Evolutionary conservation across 2,797 vertebrate genomes (phyloP).

Genomic region (Eulemur mongoz): DNA sequence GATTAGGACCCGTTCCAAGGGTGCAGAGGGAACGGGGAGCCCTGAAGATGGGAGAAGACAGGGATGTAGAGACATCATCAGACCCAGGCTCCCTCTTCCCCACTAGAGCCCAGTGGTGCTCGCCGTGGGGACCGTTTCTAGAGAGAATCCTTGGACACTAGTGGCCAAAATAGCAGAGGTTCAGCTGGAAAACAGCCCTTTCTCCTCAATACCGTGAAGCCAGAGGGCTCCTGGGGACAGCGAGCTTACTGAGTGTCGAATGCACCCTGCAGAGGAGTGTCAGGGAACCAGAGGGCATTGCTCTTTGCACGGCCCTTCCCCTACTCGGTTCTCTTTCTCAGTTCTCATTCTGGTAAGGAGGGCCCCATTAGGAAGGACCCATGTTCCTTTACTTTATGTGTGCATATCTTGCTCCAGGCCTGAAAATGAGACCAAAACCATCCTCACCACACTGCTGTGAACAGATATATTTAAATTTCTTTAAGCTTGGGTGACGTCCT

Average conservation of each 20-base stretch:
- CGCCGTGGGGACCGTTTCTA: not conserved
- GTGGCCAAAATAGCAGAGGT: not conserved
- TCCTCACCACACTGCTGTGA: not conserved
- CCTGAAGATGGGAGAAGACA: not conserved
- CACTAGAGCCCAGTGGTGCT: not conserved
- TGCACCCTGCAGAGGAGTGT: not conserved
- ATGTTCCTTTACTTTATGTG: not conserved
- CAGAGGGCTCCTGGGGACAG: not conserved
- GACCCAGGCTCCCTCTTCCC: not conserved
- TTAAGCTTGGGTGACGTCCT: constrained; percentile 73
- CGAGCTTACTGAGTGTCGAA: not conserved
- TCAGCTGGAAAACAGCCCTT: not conserved
- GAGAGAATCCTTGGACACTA: not conserved
- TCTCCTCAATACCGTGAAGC: not conserved
- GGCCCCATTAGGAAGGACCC: not conserved
- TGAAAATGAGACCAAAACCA: constrained; percentile 11
- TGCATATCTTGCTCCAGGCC: not conserved
- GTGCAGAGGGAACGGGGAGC: not conserved
- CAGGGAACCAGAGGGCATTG: not conserved
- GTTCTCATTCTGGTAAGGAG: not conserved
- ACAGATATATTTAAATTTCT: constrained; percentile 67
- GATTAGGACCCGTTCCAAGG: not conserved
- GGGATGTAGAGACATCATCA: not conserved
- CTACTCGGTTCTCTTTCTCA: not conserved
- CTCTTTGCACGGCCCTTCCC: not conserved